Percentiles rank a stretch among this genome's conserved stretches.
These are phyloP conservation scores for Thripadectes ignobilis DNA, from an alignment of 2,797 vertebrate species.

Conservation along the genomic window DNA sequence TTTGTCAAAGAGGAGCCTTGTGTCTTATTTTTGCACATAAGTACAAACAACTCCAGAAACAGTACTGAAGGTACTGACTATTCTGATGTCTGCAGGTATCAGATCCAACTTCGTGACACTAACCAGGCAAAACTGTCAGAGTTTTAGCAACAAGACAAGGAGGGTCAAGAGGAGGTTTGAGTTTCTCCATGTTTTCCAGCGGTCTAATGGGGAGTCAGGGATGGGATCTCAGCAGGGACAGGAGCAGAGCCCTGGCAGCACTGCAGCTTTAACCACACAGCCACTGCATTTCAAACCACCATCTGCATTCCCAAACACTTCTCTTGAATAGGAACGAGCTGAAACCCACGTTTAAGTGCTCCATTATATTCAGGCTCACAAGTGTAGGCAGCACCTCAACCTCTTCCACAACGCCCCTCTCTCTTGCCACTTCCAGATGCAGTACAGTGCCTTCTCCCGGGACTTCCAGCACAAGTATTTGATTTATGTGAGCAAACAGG, in stretches of 20 bases:
- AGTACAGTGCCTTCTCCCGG: too few species aligned
- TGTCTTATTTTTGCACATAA: not conserved
- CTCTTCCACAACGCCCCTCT: not conserved
- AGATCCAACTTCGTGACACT: not conserved
- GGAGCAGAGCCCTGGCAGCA: rapidly evolving
- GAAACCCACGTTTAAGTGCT: not conserved
- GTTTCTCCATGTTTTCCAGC: not conserved
- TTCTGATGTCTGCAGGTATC: not conserved
- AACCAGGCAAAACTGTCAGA: not conserved
- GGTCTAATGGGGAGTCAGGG: not conserved
- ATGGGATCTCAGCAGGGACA: not conserved
- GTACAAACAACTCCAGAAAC: not conserved
- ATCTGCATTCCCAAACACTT: not conserved
- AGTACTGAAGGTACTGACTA: not conserved
- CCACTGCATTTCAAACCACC: not conserved
- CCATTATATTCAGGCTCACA: not conserved
- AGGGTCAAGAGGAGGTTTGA: not conserved
- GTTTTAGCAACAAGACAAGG: not conserved
- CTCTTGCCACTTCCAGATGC: not conserved
- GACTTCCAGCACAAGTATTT: not conserved
- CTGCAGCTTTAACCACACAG: not conserved
- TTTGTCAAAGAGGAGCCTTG: not conserved
- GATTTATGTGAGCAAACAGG: not conserved
- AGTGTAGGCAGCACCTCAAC: not conserved
- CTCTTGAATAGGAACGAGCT: not conserved